phyloP scores from a whole-genome alignment of 2,797 vertebrate genomes.

The Notolepis coatsorum region DNA sequence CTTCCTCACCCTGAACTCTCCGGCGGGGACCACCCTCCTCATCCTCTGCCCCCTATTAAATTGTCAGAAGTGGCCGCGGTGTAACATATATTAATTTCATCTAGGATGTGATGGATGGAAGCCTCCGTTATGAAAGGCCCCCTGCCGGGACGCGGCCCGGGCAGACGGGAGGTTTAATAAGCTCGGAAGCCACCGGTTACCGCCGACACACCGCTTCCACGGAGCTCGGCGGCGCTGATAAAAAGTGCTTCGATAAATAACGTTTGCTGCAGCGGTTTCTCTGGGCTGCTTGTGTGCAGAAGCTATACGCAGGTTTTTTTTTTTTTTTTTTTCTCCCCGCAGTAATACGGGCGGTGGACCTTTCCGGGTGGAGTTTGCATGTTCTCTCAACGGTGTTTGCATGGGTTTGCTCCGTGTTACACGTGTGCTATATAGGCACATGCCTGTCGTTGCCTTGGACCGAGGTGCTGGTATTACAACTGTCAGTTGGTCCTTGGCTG shows the following conservation, averaged over 20 bases:
- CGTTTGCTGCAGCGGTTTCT: slow-evolving; percentile 72
- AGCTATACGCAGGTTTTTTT: slow-evolving; percentile 32
- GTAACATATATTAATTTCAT: slow-evolving; percentile 89
- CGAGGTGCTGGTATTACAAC: too few species aligned
- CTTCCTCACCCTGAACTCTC: slow-evolving; percentile 56
- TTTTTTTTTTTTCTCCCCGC: too few species aligned
- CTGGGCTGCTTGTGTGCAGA: slow-evolving; percentile 37
- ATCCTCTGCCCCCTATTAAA: slow-evolving; percentile 77
- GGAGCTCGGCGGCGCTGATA: slow-evolving; percentile 76
- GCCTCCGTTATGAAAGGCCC: slow-evolving; percentile 83
- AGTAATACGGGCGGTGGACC: too few species aligned
- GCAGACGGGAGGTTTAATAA: slow-evolving; percentile 85
- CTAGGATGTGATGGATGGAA: slow-evolving; percentile 84
- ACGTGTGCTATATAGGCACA: too few species aligned
- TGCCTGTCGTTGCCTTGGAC: too few species aligned
- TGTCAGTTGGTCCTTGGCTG: too few species aligned
- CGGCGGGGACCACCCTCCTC: slow-evolving; percentile 56
- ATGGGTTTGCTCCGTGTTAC: too few species aligned
- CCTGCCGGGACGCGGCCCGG: slow-evolving; percentile 71
- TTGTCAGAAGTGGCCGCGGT: slow-evolving; percentile 82
- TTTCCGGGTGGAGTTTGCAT: too few species aligned
- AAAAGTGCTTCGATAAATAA: slow-evolving; percentile 82
- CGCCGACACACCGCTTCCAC: slow-evolving; percentile 71
- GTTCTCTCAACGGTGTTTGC: too few species aligned
- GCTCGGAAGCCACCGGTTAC: slow-evolving; percentile 72